Evolutionary conservation across 1,140 invertebrate species (phyloP).

Genomic region (Zaprionus capensis): DNA sequence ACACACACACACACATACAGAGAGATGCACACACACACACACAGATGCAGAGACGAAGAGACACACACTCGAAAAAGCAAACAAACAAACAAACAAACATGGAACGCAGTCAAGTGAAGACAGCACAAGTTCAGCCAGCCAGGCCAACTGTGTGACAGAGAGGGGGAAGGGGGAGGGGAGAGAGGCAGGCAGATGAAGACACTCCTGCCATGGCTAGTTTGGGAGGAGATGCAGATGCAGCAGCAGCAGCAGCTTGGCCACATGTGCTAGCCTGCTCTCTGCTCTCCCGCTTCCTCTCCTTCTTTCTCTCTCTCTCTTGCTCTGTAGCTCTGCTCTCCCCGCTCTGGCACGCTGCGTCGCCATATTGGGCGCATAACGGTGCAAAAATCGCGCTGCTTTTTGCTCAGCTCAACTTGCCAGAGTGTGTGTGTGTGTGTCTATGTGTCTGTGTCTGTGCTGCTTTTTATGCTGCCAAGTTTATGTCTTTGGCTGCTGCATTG

Average conservation of each 20-base stretch:
- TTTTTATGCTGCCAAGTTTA: slow-evolving; percentile 53
- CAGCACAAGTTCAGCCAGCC: slow-evolving; percentile 37
- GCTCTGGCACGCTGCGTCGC: slow-evolving; percentile 47
- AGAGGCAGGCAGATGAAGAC: slow-evolving; percentile 40
- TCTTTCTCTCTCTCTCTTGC: not conserved
- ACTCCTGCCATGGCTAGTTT: slow-evolving; percentile 65
- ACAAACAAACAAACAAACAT: slow-evolving; percentile 75
- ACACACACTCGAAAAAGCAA: slow-evolving; percentile 57
- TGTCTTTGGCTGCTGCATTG: slow-evolving; percentile 66
- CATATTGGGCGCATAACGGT: slow-evolving; percentile 82
- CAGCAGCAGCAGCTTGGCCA: slow-evolving; percentile 48
- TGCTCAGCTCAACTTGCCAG: slow-evolving; percentile 22
- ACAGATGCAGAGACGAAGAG: slow-evolving; percentile 12
- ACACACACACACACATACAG: slow-evolving; percentile 61
- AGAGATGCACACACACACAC: slow-evolving; percentile 25
- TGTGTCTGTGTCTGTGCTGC: slow-evolving; percentile 29
- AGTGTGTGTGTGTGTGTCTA: slow-evolving; percentile 11
- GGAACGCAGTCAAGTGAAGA: slow-evolving; percentile 80
- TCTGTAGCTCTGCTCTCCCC: slow-evolving; percentile 1
- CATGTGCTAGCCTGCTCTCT: slow-evolving; percentile 54
- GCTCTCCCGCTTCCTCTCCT: slow-evolving; percentile 18
- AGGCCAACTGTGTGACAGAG: not conserved
- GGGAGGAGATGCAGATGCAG: slow-evolving; percentile 64
- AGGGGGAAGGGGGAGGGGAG: not conserved
- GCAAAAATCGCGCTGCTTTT: slow-evolving; percentile 81